Conservation (phyloP, 1,140 invertebrate species). For the Archivesica marissinica region DNA sequence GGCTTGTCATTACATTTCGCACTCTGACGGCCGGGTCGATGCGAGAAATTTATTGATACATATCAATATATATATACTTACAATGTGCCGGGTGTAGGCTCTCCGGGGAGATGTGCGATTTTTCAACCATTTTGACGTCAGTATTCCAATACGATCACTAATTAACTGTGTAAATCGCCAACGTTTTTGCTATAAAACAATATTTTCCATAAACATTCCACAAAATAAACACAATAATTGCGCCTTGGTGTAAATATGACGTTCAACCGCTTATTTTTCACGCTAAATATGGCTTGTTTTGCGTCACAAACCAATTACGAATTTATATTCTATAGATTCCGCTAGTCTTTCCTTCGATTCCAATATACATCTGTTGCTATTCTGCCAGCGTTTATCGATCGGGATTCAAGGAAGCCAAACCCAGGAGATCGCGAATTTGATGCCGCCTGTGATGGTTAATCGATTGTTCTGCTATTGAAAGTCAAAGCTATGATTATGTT, state of each 20-base stretch:
- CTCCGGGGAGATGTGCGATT: not conserved
- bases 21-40: no score
- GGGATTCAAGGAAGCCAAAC: constrained; percentile 13
- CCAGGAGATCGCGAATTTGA: constrained; percentile 8
- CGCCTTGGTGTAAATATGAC: not conserved
- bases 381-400: constrained; percentile 37
- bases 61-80: no score
- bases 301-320: constrained; percentile 15
- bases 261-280: not conserved
- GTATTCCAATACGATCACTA: not conserved
- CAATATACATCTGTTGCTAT: constrained; percentile 23
- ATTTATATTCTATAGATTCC: constrained; percentile 34
- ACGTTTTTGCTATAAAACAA: not conserved
- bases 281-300: constrained; percentile 15
- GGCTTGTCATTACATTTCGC: no score
- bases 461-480: not conserved
- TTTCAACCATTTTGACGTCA: constrained; percentile 18
- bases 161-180: not conserved
- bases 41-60: no score
- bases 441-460: not conserved
- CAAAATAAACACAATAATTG: not conserved
- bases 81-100: not conserved
- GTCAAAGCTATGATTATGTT: not conserved
- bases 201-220: not conserved
- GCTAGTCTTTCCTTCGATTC: constrained; percentile 8